Base-by-base conservation (phyloP, 2,888 invertebrate genomes). In the Mesoligia furuncula region DNA sequence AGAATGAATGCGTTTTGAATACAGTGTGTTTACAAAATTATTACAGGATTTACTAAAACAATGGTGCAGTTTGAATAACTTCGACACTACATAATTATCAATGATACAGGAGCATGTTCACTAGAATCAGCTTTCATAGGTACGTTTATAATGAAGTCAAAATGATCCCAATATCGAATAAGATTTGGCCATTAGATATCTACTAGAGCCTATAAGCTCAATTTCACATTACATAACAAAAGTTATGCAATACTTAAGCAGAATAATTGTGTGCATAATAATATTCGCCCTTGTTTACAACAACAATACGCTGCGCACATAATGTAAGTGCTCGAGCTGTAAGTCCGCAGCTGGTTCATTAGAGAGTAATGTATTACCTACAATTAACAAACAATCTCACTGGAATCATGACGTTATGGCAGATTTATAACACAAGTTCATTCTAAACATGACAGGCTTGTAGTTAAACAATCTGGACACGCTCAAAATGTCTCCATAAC, bases 401-500 rank as follows among this genome's bases (percentile, higher is more conserved):
- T 85, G 85, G 81, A 87, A 91, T 92, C 88, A 90, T 90, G 91
- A 89, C 90, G 87, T 89, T 87, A 81, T 84, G 87, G 87, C 91
- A 91, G 92, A 93, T 93, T 94, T 93, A 94, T 90, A 92, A 89
- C 88, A 88, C 87, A 86, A 89, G 90, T 91, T 90, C 91, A 91
- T 91, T 92, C 90, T 88, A 90, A 92, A 92, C 94, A 93, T 92
- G 94, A 94, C 93, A 92, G 90, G 90, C 88, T 90, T 90, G 90
- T 90, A 90, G 92, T 94, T 91, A 91, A 92, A 93, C 93, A 93
- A 93, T 93, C 91, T 91, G 89, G 90, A 93, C 93, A 93, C 90
- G 92, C 86, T 91, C 90, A 89, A 91, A 93, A 93, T 93, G 95
- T 94, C 93, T 94, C 93, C 93, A 94, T 93, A 95, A 94, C 93